A percentile compares a stretch with the other conserved stretches of the same genome.
Conservation (phyloP, 2,888 invertebrate genomes). For the Gryllus longicercus region DNA sequence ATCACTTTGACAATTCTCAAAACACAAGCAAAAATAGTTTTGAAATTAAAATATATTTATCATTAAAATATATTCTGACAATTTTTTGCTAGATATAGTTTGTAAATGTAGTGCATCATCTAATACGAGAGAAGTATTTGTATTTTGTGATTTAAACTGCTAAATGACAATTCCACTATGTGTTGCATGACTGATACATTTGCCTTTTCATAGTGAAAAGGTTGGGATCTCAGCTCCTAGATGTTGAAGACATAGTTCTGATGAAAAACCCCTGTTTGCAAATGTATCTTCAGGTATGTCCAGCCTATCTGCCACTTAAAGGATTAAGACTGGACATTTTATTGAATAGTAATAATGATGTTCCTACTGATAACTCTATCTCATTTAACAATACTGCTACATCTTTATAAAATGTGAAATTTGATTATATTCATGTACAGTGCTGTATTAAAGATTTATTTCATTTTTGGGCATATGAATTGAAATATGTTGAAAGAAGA, state of each 20-base stretch:
- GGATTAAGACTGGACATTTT: constrained; percentile 59
- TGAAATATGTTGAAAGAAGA: not conserved
- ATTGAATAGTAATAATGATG: not conserved
- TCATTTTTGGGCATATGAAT: not conserved
- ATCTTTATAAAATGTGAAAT: not conserved
- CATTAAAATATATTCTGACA: too few relatives aligned
- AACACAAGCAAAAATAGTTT: too few relatives aligned
- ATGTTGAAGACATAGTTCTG: constrained; percentile 98
- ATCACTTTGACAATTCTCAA: too few relatives aligned
- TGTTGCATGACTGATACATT: not conserved
- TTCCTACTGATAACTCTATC: not conserved
- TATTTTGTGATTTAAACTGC: too few relatives aligned
- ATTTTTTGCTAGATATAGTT: too few relatives aligned
- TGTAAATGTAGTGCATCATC: too few relatives aligned
- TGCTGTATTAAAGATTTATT: constrained; percentile 9
- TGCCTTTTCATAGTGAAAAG: constrained; percentile 72
- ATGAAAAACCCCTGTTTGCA: constrained; percentile 97
- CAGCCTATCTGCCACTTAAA: constrained; percentile 94
- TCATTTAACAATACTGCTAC: not conserved
- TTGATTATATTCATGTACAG: not conserved
- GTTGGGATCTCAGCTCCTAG: constrained; percentile 95
- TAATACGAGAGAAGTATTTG: too few relatives aligned
- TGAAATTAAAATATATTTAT: too few relatives aligned
- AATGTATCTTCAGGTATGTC: constrained; percentile 98
- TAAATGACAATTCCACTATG: not conserved